Evolutionary conservation across 2,797 vertebrate species (phyloP), one percentile per base, ranked within the genome.

Genomic region (Nothura maculosa): DNA sequence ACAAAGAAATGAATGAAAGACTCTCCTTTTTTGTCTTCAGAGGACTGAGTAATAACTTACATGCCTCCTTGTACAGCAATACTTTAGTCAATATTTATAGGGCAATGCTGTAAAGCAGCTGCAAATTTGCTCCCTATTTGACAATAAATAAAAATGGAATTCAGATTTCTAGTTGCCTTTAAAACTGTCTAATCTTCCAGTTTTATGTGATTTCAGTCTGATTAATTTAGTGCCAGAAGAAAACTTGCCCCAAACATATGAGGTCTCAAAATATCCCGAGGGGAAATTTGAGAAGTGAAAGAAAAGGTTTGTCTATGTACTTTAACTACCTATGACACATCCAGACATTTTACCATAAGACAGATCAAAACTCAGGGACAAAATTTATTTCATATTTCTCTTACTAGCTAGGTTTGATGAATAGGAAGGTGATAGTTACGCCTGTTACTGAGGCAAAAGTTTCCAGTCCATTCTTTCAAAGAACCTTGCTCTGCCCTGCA

Each of bases 51-150:
- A 92, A 96, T 94, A 96, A 93, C 55, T 90, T 85, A 74, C 43
- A 30, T 27, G 40, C 61, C 90, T 90, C 72, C 88, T 96, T 73
- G 50, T 77, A 79, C 73, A 81, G 63, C 22, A 87, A 81, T 90
- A 85, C 19, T 89, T 95, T 69, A 89, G 92, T 92, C 92, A 95
- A 93, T 96, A 96, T 94, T 94, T 95, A 95, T 93, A 96, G 47
- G 89, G 94, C 81, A 92, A 87, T 76, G 79, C 15, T 52, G 38
- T 90, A 94, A 95, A 94, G 60, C 8, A 83, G 58, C 58, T 92
- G 89, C 38, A 81, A 89, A 92, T 92, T 90, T 95, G 62, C 90
- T 94, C 81, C 76, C 60, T 81, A 61, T 87, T 73, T 90, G 92
- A 72, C 61, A 90, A 96, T 92, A 95, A 94, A 96, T 92, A 94